phyloP scores from a whole-genome alignment of 2,888 invertebrate genomes.

The Diaprepes abbreviatus region DNA sequence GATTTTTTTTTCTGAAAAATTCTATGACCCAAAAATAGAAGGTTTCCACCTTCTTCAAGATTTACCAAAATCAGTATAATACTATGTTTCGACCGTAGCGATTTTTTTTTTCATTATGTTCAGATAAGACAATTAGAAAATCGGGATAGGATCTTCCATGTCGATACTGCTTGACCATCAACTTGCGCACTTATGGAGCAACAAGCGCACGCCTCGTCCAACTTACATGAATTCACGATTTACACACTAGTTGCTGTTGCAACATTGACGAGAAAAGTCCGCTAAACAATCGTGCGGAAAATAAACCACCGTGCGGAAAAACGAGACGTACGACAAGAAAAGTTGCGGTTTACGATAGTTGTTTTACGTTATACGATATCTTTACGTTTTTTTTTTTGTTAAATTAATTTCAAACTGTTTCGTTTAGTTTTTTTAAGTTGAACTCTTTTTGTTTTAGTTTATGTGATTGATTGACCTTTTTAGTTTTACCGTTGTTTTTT shows the following conservation, averaged over 20 bases:
- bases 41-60: too few species aligned
- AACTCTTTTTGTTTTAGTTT: not conserved
- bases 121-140: too few species aligned
- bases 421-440: not conserved
- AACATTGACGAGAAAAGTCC: constrained; percentile 53
- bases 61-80: too few species aligned
- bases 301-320: constrained; percentile 8
- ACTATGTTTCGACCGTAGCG: too few species aligned
- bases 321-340: not conserved
- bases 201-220: constrained; percentile 42
- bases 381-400: not conserved
- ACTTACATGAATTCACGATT: constrained; percentile 52
- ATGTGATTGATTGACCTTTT: not conserved
- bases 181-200: constrained; percentile 48
- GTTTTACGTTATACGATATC: not conserved
- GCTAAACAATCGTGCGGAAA: not conserved
- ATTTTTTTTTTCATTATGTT: too few species aligned
- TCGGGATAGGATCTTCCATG: too few species aligned
- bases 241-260: constrained; percentile 61
- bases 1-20: too few species aligned
- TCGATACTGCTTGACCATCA: not conserved
- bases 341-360: constrained; percentile 1
- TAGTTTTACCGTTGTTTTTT: not conserved
- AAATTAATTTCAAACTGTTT: not conserved
- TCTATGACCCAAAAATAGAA: too few species aligned